Conservation (phyloP, 2,113 vertebrate genomes). For the Limanda limanda region DNA sequence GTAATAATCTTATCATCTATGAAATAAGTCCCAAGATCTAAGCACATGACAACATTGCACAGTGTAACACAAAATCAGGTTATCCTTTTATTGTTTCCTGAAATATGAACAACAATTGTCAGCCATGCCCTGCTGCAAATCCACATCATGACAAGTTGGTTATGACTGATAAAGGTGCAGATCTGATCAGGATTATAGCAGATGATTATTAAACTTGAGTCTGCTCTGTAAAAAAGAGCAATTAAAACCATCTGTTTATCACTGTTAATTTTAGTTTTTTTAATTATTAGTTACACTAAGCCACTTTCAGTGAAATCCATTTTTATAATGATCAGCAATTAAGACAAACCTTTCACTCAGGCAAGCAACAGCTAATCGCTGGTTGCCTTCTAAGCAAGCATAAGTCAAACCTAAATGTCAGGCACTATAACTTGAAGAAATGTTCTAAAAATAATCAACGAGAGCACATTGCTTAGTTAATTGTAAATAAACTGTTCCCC, state of each 20-base stretch:
- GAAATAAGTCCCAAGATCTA: neutral
- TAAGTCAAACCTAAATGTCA: neutral
- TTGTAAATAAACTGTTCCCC: neutral
- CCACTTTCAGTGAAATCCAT: constrained; percentile 3
- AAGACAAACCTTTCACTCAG: constrained; percentile 14
- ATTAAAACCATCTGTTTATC: neutral
- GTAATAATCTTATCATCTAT: neutral
- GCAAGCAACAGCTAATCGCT: neutral
- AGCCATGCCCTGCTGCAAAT: neutral
- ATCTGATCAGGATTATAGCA: neutral
- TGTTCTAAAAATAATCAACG: constrained; percentile 5
- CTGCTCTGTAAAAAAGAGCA: neutral
- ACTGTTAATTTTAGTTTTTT: constrained; percentile 8
- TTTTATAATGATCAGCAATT: constrained; percentile 16
- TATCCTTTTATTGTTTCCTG: neutral
- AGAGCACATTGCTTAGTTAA: neutral
- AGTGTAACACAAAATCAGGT: neutral
- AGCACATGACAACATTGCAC: neutral
- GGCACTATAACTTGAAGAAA: neutral
- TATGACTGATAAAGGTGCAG: neutral
- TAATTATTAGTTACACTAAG: neutral
- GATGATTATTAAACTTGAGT: constrained; percentile 1
- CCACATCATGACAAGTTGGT: neutral
- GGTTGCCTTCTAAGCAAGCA: neutral
- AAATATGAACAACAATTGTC: neutral